Conservation (phyloP, 2,113 vertebrate species). For the Zapus hudsonius region DNA sequence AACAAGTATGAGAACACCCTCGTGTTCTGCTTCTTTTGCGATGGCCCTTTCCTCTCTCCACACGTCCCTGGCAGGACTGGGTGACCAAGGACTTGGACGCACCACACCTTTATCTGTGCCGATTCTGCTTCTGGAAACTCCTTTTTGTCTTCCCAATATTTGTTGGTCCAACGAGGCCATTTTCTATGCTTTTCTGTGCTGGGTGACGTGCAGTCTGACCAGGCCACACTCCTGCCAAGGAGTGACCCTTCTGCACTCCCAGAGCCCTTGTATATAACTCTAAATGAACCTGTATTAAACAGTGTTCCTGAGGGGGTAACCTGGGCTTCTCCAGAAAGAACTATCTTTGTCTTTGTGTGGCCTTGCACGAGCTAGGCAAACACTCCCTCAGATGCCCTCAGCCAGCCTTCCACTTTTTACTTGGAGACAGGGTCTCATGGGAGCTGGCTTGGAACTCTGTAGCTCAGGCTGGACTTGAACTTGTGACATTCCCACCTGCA, state of each 20-base stretch:
- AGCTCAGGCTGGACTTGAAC: too few species aligned
- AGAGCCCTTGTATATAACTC: background rate
- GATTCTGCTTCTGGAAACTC: background rate
- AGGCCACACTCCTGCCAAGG: background rate
- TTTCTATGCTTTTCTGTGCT: background rate
- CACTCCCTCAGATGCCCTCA: too few species aligned
- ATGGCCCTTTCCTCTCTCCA: background rate
- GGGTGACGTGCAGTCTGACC: background rate
- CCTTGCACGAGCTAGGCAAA: too few species aligned
- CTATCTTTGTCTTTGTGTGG: too few species aligned
- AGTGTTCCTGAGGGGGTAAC: background rate
- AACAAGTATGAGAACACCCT: background rate
- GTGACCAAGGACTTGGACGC: fast-evolving
- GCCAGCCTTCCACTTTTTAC: too few species aligned
- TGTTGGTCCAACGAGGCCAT: background rate
- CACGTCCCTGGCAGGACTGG: background rate
- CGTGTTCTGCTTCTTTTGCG: background rate
- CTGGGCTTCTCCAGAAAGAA: background rate
- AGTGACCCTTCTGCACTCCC: background rate
- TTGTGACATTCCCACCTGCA: too few species aligned
- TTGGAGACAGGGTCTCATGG: too few species aligned
- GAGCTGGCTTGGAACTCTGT: too few species aligned
- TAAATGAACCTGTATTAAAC: background rate
- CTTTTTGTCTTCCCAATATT: background rate
- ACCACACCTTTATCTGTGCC: fast-evolving